Percentiles rank a stretch among this genome's conserved stretches.
Conservation (phyloP, 2,113 vertebrate genomes). For the Hippocampus mohnikei region DNA sequence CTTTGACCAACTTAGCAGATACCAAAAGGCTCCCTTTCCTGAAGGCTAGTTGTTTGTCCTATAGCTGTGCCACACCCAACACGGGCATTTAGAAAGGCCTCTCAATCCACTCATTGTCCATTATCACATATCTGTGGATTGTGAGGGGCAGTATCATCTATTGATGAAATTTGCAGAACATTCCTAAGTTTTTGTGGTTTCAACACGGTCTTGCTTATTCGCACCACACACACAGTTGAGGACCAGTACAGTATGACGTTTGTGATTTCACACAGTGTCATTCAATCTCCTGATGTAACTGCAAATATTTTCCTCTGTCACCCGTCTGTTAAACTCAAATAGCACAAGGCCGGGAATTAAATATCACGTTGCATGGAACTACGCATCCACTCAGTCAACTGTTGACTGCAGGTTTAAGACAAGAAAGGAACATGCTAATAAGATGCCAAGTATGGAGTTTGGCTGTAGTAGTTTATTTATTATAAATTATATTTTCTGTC, state of each 20-base stretch:
- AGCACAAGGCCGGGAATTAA: slow-evolving; percentile 30
- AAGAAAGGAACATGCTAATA: background rate
- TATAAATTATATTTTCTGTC: background rate
- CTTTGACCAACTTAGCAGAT: too few relatives aligned
- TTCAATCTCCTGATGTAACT: slow-evolving; percentile 19
- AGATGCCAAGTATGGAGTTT: background rate
- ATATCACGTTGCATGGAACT: slow-evolving; percentile 23
- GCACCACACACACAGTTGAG: background rate
- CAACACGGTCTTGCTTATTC: background rate
- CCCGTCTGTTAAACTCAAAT: background rate
- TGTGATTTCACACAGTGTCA: slow-evolving; percentile 24
- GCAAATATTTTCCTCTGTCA: background rate
- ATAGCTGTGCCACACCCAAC: slow-evolving; percentile 24
- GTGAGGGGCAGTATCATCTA: background rate
- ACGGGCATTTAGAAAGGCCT: slow-evolving; percentile 16
- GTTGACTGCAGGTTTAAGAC: background rate
- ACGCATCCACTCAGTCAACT: background rate
- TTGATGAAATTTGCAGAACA: background rate
- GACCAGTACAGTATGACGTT: background rate
- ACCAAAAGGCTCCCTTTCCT: background rate
- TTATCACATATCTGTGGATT: background rate
- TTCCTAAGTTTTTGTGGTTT: background rate
- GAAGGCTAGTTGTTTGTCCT: slow-evolving; percentile 19
- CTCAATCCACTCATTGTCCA: background rate
- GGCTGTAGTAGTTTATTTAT: too few relatives aligned